Base-by-base conservation (phyloP, 2,888 invertebrate species). In the Limnephilus lunatus region DNA sequence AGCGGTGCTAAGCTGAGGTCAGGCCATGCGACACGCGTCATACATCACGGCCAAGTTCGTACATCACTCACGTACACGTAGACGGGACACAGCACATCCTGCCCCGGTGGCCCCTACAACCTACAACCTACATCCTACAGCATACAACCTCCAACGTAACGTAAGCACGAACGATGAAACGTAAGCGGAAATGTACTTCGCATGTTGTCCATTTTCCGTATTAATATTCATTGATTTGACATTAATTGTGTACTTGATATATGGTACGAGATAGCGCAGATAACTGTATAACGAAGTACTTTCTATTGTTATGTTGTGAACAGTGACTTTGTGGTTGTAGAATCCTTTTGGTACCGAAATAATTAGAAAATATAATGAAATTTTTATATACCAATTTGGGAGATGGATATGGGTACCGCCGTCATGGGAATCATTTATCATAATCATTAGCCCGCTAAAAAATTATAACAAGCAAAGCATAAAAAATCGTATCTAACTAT, bases 1-100 rank as follows among this genome's bases (percentile, higher is more conserved):
- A 53, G 83, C 85, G 89, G 80, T 81, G 89, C 82, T 91, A 85
- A 92, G 48, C 35, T 90, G 92, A 91, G 92, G 93, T 92, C 90
- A 93, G 39, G 48, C 86, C 88, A 5, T 87, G 90, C 92, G 93
- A 93, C 93, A 91, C 53, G 81, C 89, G 90, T 89, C 92, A 92
- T 93, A 83, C 39, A 92, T 93, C 93, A 93, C 87, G 90, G 80
- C 85, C 19, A 53, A 44, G 81, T 85, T 32, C 81, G 15, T 68
- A 83, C 92, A 93, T 93, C 93, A 92, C 87, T 93, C 92, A 92
- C 81, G 85, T 68, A 32, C 83, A 30, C 81, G 85, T 68, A 32
- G 53, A 30, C 25, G 19, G 53, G 53, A 19, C 53, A 9, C 25
- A n/a, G 68, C 68, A 68, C 25, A 68, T 68, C 68, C 68, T 68